Conservation (phyloP, 2,113 vertebrate genomes). For the Platichthys stellatus region DNA sequence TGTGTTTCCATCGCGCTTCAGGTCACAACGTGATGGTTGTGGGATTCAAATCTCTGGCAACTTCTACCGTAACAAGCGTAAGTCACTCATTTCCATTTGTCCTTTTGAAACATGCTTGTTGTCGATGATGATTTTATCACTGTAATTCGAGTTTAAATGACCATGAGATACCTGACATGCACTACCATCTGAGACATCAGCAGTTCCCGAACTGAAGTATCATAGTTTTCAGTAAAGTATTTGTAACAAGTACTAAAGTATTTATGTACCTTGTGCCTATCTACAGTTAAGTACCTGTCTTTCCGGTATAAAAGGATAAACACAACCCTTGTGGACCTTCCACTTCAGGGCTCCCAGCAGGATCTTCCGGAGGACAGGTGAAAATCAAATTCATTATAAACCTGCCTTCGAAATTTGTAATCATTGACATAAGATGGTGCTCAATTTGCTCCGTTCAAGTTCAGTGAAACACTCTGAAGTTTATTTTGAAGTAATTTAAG, state of each 20-base stretch:
- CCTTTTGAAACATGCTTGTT: conserved; percentile 40
- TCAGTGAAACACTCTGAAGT: no score
- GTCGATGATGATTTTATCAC: conserved; percentile 59
- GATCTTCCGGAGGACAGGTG: conserved; percentile 94
- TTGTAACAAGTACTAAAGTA: not conserved
- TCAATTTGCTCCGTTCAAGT: no score
- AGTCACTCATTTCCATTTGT: conserved; percentile 59
- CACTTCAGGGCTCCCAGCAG: conserved; percentile 94
- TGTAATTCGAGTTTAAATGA: conserved; percentile 82
- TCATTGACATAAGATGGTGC: no score
- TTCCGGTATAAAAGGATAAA: conserved; percentile 95
- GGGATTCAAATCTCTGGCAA: conserved; percentile 93
- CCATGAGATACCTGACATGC: conserved; percentile 84
- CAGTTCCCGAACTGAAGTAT: not conserved
- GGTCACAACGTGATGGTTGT: conserved; percentile 93
- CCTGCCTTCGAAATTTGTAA: no score
- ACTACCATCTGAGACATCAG: conserved; percentile 88
- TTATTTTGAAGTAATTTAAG: no score
- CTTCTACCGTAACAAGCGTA: conserved; percentile 93
- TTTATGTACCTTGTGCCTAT: not conserved
- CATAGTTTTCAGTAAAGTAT: not conserved
- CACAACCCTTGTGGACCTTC: conserved; percentile 94
- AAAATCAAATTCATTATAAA: conserved; percentile 17
- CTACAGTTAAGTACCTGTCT: conserved; percentile 90
- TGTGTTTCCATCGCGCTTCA: conserved; percentile 34